phyloP scores from a whole-genome alignment of 2,113 vertebrate species.

The Channa maculata region DNA sequence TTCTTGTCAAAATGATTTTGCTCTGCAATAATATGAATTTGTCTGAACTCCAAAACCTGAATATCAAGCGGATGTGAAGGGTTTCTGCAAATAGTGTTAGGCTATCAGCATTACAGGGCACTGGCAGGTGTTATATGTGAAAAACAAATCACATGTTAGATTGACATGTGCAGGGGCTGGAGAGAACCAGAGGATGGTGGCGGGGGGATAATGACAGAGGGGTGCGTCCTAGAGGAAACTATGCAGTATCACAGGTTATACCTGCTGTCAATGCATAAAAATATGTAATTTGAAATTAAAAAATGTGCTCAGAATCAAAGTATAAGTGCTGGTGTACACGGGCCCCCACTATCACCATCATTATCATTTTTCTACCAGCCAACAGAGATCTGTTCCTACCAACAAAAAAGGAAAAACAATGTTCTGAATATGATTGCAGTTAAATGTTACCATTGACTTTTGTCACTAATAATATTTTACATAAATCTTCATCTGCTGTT shows the following conservation, averaged over 20 bases:
- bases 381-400: too few species aligned
- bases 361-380: too few species aligned
- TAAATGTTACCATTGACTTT: too few species aligned
- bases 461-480: too few species aligned
- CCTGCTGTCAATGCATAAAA: slow-evolving; percentile 3
- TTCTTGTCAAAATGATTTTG: slow-evolving; percentile 50
- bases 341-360: too few species aligned
- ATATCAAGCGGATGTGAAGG: slow-evolving; percentile 34
- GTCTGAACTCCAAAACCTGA: slow-evolving; percentile 20
- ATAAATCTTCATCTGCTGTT: too few species aligned
- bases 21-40: not conserved
- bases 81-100: slow-evolving; percentile 37
- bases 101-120: slow-evolving; percentile 21
- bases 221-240: not conserved
- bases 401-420: too few species aligned
- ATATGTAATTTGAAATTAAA: not conserved
- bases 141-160: slow-evolving; percentile 23
- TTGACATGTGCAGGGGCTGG: not conserved
- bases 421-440: too few species aligned
- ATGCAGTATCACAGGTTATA: slow-evolving; percentile 4
- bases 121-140: slow-evolving; percentile 20
- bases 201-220: not conserved
- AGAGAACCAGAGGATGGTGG: too few species aligned
- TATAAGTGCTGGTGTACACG: not conserved
- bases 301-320: not conserved